Base-by-base conservation (phyloP, 2,797 vertebrate species). In the Enoplosus armatus region DNA sequence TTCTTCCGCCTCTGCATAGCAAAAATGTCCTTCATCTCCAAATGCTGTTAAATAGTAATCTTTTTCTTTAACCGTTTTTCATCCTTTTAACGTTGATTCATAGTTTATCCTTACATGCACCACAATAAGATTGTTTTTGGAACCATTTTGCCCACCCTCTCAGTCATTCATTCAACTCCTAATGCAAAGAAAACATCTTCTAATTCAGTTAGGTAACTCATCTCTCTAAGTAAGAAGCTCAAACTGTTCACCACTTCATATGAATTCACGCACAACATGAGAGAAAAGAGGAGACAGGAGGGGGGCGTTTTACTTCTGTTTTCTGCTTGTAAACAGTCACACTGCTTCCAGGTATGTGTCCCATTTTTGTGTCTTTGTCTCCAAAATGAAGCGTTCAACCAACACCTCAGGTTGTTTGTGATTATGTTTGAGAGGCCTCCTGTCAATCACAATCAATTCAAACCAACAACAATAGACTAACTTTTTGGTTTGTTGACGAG, bases 121-220 rank as follows among this genome's bases (percentile, higher is more conserved):
- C 35, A 48, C 10, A 26, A 31, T 9, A 2, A n/a, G 20, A 31
- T 20, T 26, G 20, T 31, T 31, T 61, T 54, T 5, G 45, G 35
- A 74, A 74, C 3, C 9, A 72, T 78, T 73, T 31, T 35, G 8
- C 20, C 26, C 27, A 54, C 54, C 67, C 22, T 64, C n/a, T 27
- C 67, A 2, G 47, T 14, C 41, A 27, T 70, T 53, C 33, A 80
- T 60, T 77, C 14, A 29, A 31, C 37, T 83, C 54, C 41, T 20
- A 68, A 69, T 73, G 67, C 27, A 68, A 65, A 59, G 8, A 63
- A 76, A 75, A 51, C 2, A 35, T 50, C 70, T 66, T 81, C 45
- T 61, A 18, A 67, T 35, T 55, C 66, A 48, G 35, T 68, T 43
- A 64, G 37, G 20, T 62, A 81, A 76, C 39, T 74, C 4, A 39